Percentiles rank a stretch among this genome's conserved stretches.
Conservation (phyloP, 2,113 vertebrate species). For the Himantopus leucocephalus region DNA sequence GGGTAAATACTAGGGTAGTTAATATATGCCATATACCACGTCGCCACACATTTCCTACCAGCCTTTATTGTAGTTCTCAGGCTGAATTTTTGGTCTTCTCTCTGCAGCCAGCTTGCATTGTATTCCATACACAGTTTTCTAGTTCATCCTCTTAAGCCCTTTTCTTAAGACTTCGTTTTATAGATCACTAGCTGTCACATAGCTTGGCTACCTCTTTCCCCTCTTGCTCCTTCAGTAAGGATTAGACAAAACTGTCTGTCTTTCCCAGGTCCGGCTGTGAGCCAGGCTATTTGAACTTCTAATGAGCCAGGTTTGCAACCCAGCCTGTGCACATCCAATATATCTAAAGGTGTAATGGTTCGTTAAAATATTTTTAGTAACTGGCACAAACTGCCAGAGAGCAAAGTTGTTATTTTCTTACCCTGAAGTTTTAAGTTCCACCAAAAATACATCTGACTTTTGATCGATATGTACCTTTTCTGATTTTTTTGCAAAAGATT, state of each 20-base stretch:
- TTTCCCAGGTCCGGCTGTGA: conserved; percentile 7
- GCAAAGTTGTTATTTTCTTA: background rate
- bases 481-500: background rate
- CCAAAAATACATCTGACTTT: background rate
- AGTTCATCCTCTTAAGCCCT: background rate
- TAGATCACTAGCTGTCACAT: background rate
- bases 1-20: background rate
- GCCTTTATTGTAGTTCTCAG: background rate
- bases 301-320: background rate
- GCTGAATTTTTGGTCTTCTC: background rate
- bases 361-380: conserved; percentile 11
- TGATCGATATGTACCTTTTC: background rate
- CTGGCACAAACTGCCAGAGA: background rate
- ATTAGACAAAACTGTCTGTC: background rate
- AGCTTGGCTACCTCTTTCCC: background rate
- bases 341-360: background rate
- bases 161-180: background rate
- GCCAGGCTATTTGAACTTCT: background rate
- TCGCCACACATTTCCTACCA: background rate
- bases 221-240: background rate
- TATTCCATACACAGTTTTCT: background rate
- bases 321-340: background rate
- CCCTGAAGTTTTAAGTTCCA: background rate
- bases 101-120: background rate
- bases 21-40: background rate